phyloP scores from a whole-genome alignment of 53 echinoderm and acorn worm genomes.

The Temnopleurus reevesii region DNA sequence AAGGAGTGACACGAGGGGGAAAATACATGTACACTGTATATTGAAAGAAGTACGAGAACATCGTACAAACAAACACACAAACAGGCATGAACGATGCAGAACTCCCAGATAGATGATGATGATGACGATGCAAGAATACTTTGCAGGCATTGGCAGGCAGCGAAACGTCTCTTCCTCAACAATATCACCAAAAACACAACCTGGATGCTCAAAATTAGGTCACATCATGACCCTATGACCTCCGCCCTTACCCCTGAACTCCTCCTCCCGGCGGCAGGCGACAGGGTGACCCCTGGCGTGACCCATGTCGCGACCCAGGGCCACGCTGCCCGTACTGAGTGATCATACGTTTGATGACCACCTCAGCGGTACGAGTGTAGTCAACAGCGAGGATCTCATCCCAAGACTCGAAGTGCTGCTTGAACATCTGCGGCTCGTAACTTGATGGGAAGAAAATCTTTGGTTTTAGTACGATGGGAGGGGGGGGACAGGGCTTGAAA shows the following conservation, averaged over 20 bases:
- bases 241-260: conserved; percentile 54
- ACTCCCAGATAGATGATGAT: neutral
- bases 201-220: neutral
- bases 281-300: conserved; percentile 1
- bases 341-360: conserved; percentile 87
- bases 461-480: neutral
- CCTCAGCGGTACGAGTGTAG: conserved; percentile 95
- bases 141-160: conserved; percentile 56
- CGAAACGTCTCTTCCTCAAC: conserved; percentile 13
- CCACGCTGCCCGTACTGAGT: conserved; percentile 70
- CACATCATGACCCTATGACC: neutral
- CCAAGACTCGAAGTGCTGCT: conserved; percentile 95
- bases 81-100: conserved; percentile 14
- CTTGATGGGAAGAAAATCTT: conserved; percentile 44
- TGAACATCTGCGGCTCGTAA: conserved; percentile 94
- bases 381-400: conserved; percentile 95
- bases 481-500: no score
- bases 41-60: no score
- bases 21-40: no score
- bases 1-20: no score
- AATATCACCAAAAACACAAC: neutral
- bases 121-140: conserved; percentile 4
- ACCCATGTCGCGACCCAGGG: conserved; percentile 2
- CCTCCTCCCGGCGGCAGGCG: neutral
- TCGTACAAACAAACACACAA: neutral